These are phyloP conservation scores for Siniperca knerii DNA, from an alignment of 2,113 vertebrate species.

Conservation along the genomic window DNA sequence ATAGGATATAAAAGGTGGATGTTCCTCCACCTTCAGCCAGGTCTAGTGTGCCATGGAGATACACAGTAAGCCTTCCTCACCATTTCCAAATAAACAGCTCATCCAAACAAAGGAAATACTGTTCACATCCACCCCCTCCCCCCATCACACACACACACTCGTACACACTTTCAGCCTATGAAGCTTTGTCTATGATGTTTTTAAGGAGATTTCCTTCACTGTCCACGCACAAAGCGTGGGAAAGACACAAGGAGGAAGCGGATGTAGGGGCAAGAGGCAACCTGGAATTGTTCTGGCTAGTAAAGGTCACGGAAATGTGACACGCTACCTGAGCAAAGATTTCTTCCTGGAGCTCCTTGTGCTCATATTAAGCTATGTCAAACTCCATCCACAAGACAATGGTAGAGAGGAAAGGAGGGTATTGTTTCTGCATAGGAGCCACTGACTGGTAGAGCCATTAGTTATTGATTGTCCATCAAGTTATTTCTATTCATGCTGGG, in stretches of 20 bases:
- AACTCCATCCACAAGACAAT: constrained; percentile 71
- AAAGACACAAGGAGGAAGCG: constrained; percentile 86
- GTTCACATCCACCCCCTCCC: constrained; percentile 43
- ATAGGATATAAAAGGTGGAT: constrained; percentile 69
- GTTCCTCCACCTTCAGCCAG: constrained; percentile 73
- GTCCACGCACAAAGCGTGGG: constrained; percentile 84
- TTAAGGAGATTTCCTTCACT: constrained; percentile 85
- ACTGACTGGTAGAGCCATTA: constrained; percentile 75
- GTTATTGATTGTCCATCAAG: constrained; percentile 30
- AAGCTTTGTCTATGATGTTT: constrained; percentile 82
- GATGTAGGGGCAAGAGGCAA: constrained; percentile 79
- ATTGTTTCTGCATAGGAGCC: constrained; percentile 62
- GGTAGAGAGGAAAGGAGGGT: constrained; percentile 58
- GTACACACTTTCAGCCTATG: constrained; percentile 53
- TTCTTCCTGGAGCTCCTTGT: constrained; percentile 76
- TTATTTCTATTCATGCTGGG: constrained; percentile 11
- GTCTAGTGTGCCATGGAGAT: constrained; percentile 62
- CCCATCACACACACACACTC: constrained; percentile 7
- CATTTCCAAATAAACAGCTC: constrained; percentile 78
- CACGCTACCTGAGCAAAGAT: constrained; percentile 84
- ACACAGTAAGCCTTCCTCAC: constrained; percentile 66
- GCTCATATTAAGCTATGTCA: constrained; percentile 52
- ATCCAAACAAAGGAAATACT: constrained; percentile 84
- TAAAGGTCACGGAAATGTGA: constrained; percentile 85
- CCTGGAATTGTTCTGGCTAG: constrained; percentile 86